A percentile compares a stretch with the other conserved stretches of the same genome.
Conservation (phyloP, 1,140 invertebrate species). For the Pseudomyrmex concolor region DNA sequence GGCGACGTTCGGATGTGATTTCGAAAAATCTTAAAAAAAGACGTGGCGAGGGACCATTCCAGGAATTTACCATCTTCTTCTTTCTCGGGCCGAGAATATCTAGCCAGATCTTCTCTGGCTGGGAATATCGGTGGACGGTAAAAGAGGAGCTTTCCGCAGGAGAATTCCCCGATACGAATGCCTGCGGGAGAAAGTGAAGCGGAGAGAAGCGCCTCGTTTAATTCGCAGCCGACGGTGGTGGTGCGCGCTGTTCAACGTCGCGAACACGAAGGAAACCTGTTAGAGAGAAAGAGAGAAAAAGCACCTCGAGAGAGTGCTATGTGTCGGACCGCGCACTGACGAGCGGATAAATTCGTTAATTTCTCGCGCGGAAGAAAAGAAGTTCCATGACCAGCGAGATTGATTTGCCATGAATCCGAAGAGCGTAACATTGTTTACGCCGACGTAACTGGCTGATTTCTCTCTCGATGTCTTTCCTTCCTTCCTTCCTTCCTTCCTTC, state of each 20-base stretch:
- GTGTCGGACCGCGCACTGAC: conserved; percentile 26
- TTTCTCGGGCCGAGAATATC: conserved; percentile 53
- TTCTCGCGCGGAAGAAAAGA: conserved; percentile 19
- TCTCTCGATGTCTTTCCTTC: conserved; percentile 8
- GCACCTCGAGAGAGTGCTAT: conserved; percentile 22
- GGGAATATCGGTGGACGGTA: conserved; percentile 61
- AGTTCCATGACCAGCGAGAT: conserved; percentile 26
- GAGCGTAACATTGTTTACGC: conserved; percentile 49
- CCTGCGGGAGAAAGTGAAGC: conserved; percentile 41
- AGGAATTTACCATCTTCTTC: conserved; percentile 68
- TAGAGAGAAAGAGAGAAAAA: conserved; percentile 48
- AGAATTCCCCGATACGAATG: conserved; percentile 71
- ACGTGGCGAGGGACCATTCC: conserved; percentile 22
- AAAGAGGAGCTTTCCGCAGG: conserved; percentile 64
- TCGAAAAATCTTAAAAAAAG: conserved; percentile 57
- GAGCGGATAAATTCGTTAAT: conserved; percentile 65
- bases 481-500: not conserved
- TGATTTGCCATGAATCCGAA: conserved; percentile 58
- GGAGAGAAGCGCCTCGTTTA: conserved; percentile 54
- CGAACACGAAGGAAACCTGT: conserved; percentile 57
- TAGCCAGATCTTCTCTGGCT: conserved; percentile 50
- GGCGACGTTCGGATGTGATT: conserved; percentile 60
- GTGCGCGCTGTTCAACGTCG: conserved; percentile 28
- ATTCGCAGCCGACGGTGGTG: conserved; percentile 56
- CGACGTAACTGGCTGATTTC: conserved; percentile 16